Base-by-base conservation (phyloP, 2,888 invertebrate genomes). In the Apeira syringaria region DNA sequence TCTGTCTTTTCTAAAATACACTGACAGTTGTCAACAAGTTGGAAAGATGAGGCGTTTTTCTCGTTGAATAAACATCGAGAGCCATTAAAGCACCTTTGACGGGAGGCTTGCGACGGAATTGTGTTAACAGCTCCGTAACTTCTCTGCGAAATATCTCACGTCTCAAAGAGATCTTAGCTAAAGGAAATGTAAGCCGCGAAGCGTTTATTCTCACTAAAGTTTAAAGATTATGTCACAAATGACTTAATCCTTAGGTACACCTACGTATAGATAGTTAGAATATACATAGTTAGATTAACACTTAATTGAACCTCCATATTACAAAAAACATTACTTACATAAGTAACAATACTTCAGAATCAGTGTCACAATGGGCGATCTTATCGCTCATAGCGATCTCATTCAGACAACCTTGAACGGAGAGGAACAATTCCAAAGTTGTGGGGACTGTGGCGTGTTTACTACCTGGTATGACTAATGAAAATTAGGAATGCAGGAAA, bases 21-120 rank as follows among this genome's bases (percentile, higher is more conserved):
- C 10, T 41, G 4, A 5, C 6, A n/a, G 6, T 17, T 17, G 51
- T 53, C 36, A 53, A 58, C 56, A 57, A 54, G 44, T 47, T 37
- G 34, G 37, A 47, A 46, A 53, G 53, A 49, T 50, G 56, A 55
- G 49, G 50, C 50, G 54, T 58, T 55, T 56, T 59, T 56, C 41
- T 45, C 44, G 32, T 47, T 52, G 50, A 55, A 62, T 61, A 63
- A 64, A 63, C 54, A 64, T 62, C 42, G 55, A 50, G 54, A 54
- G 53, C 45, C 54, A 28, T 44, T 43, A 43, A 32, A 54, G 44
- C 55, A 49, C 30, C 49, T 59, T 58, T 52, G 46, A 58, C 40
- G 41, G 51, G 47, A 53, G 53, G 53, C 55, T 60, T 56, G 59
- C 53, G 42, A 42, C 41, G 32, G 48, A 49, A 61, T 59, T 64